Percentiles rank a stretch among this genome's conserved stretches.
These are phyloP conservation scores for Labrus mixtus DNA, from an alignment of 2,113 vertebrate species.

Conservation along the genomic window DNA sequence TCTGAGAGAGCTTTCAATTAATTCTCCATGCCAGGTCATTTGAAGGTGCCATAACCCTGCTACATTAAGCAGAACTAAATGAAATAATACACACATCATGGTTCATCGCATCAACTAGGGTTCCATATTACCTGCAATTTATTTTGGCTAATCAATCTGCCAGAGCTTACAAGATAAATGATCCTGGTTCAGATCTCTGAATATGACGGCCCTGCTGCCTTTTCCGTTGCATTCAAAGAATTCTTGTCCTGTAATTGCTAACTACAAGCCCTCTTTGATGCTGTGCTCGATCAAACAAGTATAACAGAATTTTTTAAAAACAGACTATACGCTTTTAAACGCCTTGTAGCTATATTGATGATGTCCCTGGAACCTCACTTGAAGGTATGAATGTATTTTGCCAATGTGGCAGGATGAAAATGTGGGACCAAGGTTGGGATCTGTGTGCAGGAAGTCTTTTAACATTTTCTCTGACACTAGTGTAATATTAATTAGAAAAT, in stretches of 20 bases:
- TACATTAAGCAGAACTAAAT: slow-evolving; percentile 76
- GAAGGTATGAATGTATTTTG: too few species aligned
- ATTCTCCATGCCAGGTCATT: slow-evolving; percentile 71
- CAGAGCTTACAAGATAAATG: slow-evolving; percentile 70
- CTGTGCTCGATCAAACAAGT: background rate
- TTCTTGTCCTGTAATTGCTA: background rate
- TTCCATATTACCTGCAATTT: slow-evolving; percentile 76
- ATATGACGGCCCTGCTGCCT: slow-evolving; percentile 10
- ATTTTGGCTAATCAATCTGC: slow-evolving; percentile 78
- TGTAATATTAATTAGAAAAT: too few species aligned
- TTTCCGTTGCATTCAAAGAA: slow-evolving; percentile 5
- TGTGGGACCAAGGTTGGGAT: too few species aligned
- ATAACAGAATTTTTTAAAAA: background rate
- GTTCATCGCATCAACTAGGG: slow-evolving; percentile 73
- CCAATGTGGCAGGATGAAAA: too few species aligned
- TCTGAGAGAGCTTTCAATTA: slow-evolving; percentile 62
- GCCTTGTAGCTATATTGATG: background rate
- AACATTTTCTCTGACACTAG: too few species aligned
- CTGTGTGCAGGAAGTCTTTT: too few species aligned
- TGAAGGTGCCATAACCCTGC: slow-evolving; percentile 57
- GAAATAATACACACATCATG: slow-evolving; percentile 73
- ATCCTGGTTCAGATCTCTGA: slow-evolving; percentile 44
- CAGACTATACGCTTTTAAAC: background rate
- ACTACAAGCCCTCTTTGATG: background rate
- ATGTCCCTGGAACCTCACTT: background rate